These are phyloP conservation scores for Phrynosoma blainvillii DNA, from an alignment of 2,113 vertebrate species.

Conservation along the genomic window DNA sequence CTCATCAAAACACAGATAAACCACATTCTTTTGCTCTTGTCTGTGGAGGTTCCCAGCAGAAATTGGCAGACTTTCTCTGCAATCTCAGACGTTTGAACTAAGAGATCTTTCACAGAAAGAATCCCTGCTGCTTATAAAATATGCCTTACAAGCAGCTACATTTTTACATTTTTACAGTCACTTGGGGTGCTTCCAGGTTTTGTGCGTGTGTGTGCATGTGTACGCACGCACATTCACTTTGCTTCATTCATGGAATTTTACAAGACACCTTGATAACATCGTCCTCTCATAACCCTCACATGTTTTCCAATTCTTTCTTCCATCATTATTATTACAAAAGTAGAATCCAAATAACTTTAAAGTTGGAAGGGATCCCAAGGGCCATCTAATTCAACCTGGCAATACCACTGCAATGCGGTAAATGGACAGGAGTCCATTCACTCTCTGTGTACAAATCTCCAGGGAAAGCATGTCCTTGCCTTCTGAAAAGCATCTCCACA, in stretches of 20 bases:
- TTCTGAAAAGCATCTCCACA: no score
- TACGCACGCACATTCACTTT: no score
- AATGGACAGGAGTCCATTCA: no score
- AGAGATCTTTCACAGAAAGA: constrained; percentile 39
- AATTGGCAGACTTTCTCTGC: constrained; percentile 50
- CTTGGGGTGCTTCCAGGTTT: neutral
- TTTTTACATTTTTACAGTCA: neutral
- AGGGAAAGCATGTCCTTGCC: no score
- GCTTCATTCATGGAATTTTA: neutral
- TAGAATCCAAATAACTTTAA: neutral
- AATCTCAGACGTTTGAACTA: constrained; percentile 47
- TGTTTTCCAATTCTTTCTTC: neutral
- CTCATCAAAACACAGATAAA: constrained; percentile 78
- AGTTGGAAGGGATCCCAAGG: neutral
- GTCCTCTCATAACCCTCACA: neutral
- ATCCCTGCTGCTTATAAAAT: neutral
- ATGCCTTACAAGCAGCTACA: neutral
- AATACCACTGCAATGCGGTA: no score
- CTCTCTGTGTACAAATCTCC: no score
- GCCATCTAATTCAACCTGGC: no score
- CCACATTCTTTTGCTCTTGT: constrained; percentile 71
- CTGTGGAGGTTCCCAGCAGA: constrained; percentile 58
- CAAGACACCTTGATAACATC: neutral
- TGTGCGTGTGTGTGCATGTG: no score
- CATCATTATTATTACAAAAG: neutral